Base-by-base conservation (phyloP, 2,888 invertebrate species). In the Lepas anatifera region DNA sequence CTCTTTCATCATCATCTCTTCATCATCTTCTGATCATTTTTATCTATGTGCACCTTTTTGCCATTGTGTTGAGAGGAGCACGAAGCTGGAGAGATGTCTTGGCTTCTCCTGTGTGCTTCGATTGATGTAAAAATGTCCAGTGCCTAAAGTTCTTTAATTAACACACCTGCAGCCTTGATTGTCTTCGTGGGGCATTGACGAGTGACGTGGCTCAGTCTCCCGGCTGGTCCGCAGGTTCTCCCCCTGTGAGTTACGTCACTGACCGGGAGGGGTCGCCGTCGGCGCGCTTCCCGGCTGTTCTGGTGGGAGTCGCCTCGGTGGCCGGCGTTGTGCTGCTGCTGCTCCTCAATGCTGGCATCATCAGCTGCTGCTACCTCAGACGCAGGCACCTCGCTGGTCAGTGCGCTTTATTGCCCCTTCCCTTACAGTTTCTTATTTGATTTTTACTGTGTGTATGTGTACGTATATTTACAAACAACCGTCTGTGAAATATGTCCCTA, bases 261-360 rank as follows among this genome's bases (percentile, higher is more conserved):
- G 58, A 58, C 32, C 32, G 58, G 58, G 58, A 58, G 22, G 58
- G 35, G 22, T 35, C 58, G 18, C 22, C 32, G 35, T 6, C 6
- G 22, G 32, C 18, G 22, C 22, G 22, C 58, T 35, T 25, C 35
- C 58, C 58, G 18, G 32, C 22, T 2, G 90, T 95, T 79, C 87
- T 92, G 78, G 90, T 93, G 77, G 58, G 32, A 18, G 92, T 95
- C 72, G 58, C 58, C 58, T 92, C 92, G 46, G 86, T 93, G 18
- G 78, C 80, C 4, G 81, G 81, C 16, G 77, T 79, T 70, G 77
- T 80, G 69, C 77, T 81, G 32, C 58, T 58, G 58, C 77, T 81
- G 46, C 77, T 80, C 10, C 77, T 81, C 70, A 81, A 81, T 75
- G 78, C 81, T 63, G 77, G 80, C 46, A 78, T 81, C 66, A 81